A percentile compares a stretch with the other conserved stretches of the same genome.
Evolutionary conservation across 2,113 vertebrate species (phyloP).

Genomic region (Potamarius usumacintae): DNA sequence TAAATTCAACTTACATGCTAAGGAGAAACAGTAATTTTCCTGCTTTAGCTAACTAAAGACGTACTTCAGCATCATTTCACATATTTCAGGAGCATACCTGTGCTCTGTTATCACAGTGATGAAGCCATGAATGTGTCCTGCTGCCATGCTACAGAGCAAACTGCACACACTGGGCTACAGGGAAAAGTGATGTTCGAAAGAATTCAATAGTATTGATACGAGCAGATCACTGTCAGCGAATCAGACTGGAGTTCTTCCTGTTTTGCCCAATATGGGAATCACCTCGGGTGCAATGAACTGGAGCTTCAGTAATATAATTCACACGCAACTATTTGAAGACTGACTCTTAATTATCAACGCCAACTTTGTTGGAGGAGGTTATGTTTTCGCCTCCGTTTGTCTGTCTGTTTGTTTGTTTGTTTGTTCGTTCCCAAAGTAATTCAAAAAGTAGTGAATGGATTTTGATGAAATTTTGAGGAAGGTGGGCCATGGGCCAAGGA

Average conservation of each 20-base stretch:
- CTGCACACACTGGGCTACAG: slow-evolving; percentile 28
- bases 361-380: no score
- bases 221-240: slow-evolving; percentile 4
- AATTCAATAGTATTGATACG: slow-evolving; percentile 44
- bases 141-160: slow-evolving; percentile 18
- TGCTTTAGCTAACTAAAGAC: background rate
- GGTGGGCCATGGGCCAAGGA: no score
- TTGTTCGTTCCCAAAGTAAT: no score
- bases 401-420: no score
- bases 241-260: background rate
- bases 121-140: slow-evolving; percentile 11
- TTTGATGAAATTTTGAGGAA: no score
- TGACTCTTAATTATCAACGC: background rate
- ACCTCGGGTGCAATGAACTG: background rate
- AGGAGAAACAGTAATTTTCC: background rate
- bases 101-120: slow-evolving; percentile 2
- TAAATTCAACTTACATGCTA: background rate
- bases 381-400: no score
- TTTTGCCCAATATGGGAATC: background rate
- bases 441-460: no score
- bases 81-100: slow-evolving; percentile 23
- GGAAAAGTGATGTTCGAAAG: slow-evolving; percentile 2
- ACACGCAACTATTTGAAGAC: background rate
- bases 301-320: slow-evolving; percentile 16
- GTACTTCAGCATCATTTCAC: background rate